Base-by-base conservation (phyloP, 2,888 invertebrate species). In the Muschampia plurimacula region DNA sequence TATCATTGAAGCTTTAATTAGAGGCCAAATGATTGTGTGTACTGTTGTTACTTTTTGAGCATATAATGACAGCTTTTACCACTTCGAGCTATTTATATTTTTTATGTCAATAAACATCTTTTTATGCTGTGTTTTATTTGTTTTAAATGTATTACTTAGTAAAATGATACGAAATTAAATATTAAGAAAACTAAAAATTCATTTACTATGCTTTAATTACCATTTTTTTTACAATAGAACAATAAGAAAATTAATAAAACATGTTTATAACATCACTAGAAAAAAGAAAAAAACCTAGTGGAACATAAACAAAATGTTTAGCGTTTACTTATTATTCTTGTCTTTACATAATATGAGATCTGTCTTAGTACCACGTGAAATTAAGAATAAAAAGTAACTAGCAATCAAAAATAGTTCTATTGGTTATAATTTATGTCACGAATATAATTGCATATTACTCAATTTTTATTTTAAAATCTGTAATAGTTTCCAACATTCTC, bases 1-100 rank as follows among this genome's bases (percentile, higher is more conserved):
- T 62, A 49, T 69, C 8, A 60, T n/a, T 32, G 36, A 32, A 69
- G 69, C 69, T 69, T 69, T 69, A 69, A 69, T 69, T 69, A 55
- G 63, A 63, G 69, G 69, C 69, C 69, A 69, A 69, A 69, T 64
- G 4, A 62, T 6, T 69, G n/a, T 62, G 62, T 60, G 41, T 65
- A 65, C 36, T 2, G 32, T 60, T 39, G 36, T 22, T 12, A 69
- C 55, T 63, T 69, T 63, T 69, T 64, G 41, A 64, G 32, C 55
- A 69, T 32, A 55, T 69, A 9, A 59, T 52, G 60, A 63, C 49
- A 63, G 64, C 69, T 69, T 69, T 63, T 63, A 69, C 63, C 41
- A 52, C 63, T 39, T 62, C 13, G 28, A 55, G 32, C 63, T 69
- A 63, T 64, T 62, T 69, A 64, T 64, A 39, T 69, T 15, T 63